Base-by-base conservation (phyloP, 1,140 invertebrate species). In the Neodiprion fabricii region DNA sequence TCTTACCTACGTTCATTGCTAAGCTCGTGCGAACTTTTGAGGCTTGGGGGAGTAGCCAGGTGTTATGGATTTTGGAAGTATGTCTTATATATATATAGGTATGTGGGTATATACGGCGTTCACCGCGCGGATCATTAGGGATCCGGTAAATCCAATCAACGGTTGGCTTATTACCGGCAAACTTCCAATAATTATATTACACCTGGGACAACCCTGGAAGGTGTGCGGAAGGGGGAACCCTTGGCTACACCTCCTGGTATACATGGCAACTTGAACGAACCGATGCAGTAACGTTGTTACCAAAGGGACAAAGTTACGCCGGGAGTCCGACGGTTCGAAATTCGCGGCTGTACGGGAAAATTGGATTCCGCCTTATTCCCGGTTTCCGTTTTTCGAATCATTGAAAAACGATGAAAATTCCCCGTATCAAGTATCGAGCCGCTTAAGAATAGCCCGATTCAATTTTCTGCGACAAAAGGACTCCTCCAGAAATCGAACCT, bases 121-220 rank as follows among this genome's bases (percentile, higher is more conserved):
- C 53, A 61, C 53, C 53, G 28, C 28, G 14, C 53, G 53, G 53
- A 61, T 61, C 53, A 61, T 61, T 61, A 61, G 53, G n/a, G 53
- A 61, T 61, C n/a, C 53, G 11, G 11, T 17, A 61, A 61, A 61
- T 61, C 53, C n/a, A 61, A 61, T 61, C 53, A 61, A 61, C n/a
- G 53, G 53, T n/a, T 61, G 53, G 53, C 53, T 17, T 11, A 61
- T 61, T 61, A 61, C 53, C 53, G 53, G 53, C 53, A 61, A 61
- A 61, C 11, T 61, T 61, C 53, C 53, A 61, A 61, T 61, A 61
- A 61, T 61, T 17, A 61, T 61, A 17, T 61, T 61, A 61, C 53
- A 61, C 53, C 11, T 17, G n/a, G 53, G 53, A 61, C n/a, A 61
- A 61, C 53, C 53, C 53, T 12, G 9, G 53, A 12, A 17, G 53